Conservation (phyloP, 2,797 vertebrate genomes). For the Micrastur ruficollis region DNA sequence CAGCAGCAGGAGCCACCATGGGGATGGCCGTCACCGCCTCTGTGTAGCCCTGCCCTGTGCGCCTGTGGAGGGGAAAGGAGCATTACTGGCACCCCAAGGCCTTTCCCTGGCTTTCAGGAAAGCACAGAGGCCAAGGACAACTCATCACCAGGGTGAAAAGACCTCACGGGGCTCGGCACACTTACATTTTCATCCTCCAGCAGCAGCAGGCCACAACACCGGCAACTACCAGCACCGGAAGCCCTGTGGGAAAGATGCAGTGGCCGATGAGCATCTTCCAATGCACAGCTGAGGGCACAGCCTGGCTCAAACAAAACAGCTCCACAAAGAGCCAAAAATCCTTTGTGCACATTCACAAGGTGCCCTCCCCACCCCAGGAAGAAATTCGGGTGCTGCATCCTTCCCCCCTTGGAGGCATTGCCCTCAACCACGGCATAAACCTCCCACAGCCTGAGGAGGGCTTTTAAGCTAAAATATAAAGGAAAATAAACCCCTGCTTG, state of each 20-base stretch:
- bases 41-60: rapidly evolving
- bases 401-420: rapidly evolving
- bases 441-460: neutral
- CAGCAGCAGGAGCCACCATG: neutral
- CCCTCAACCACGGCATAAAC: rapidly evolving
- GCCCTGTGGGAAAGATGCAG: neutral
- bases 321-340: rapidly evolving
- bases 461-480: neutral
- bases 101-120: neutral
- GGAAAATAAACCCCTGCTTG: neutral
- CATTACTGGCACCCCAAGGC: rapidly evolving
- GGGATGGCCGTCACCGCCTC: rapidly evolving
- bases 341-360: rapidly evolving
- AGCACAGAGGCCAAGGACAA: rapidly evolving
- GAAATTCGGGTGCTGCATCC: neutral
- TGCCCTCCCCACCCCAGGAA: neutral
- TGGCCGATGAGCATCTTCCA: neutral
- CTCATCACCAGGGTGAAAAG: neutral
- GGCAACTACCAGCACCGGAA: neutral
- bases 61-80: neutral
- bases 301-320: neutral
- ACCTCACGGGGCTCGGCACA: rapidly evolving
- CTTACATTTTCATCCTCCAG: neutral
- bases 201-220: neutral
- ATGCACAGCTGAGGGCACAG: rapidly evolving